A percentile compares a stretch with the other conserved stretches of the same genome.
phyloP scores from a whole-genome alignment of 30 jellyfish, hydroid and myxozoan species.

The Aurelia sp. region DNA sequence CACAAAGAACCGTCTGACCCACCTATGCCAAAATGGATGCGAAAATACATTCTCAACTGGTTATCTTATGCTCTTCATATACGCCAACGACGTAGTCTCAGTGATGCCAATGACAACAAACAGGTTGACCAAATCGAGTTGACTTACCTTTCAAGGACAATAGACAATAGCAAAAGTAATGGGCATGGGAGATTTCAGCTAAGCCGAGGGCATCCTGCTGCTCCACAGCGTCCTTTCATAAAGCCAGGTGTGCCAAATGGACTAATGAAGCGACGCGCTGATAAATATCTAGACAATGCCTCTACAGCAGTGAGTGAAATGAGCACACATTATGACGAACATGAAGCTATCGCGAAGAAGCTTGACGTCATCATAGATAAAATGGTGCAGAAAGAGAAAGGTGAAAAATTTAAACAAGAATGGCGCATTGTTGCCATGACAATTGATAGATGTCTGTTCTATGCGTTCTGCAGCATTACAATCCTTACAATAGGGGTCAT shows the following conservation, averaged over 20 bases:
- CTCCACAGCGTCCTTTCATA: neutral
- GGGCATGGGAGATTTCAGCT: slow-evolving; percentile 24
- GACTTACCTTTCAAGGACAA: slow-evolving; percentile 6
- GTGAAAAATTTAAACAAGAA: slow-evolving; percentile 54
- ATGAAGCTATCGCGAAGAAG: slow-evolving; percentile 40
- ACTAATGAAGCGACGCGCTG: slow-evolving; percentile 29
- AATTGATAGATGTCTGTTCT: slow-evolving; percentile 64
- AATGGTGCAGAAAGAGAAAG: slow-evolving; percentile 58
- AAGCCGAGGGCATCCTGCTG: neutral
- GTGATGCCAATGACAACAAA: neutral
- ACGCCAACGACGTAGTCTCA: slow-evolving; percentile 11
- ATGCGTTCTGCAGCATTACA: slow-evolving; percentile 37
- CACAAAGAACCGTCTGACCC: slow-evolving; percentile 78
- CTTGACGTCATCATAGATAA: slow-evolving; percentile 59
- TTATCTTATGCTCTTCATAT: slow-evolving; percentile 61
- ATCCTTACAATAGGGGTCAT: slow-evolving; percentile 38
- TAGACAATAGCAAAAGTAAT: slow-evolving; percentile 16
- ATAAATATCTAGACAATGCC: slow-evolving; percentile 11
- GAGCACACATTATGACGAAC: slow-evolving; percentile 1
- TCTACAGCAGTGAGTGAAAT: slow-evolving; percentile 21
- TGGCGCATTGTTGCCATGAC: slow-evolving; percentile 95
- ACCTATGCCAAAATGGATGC: slow-evolving; percentile 77
- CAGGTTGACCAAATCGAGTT: slow-evolving; percentile 28
- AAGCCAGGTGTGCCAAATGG: slow-evolving; percentile 23
- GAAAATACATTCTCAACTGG: slow-evolving; percentile 50